Evolutionary conservation across 2,888 invertebrate genomes (phyloP).

Genomic region (Aphodius granarius): DNA sequence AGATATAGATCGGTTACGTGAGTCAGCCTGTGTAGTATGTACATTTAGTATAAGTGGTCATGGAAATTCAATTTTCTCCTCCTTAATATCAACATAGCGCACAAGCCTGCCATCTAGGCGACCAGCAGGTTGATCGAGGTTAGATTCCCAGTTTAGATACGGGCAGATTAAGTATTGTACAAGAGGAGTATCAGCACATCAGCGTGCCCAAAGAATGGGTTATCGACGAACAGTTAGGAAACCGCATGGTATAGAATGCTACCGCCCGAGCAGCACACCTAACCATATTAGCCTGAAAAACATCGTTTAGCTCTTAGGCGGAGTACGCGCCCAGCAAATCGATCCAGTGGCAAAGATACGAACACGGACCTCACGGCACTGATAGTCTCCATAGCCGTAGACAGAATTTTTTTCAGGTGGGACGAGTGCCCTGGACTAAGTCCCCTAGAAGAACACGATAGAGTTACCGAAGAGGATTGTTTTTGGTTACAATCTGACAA

Average conservation of each 20-base stretch:
- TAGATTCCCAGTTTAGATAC: conserved; percentile 30
- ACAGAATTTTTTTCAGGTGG: neutral
- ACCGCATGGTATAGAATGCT: conserved; percentile 23
- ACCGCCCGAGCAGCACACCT: conserved; percentile 20
- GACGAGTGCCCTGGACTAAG: no score
- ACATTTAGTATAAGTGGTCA: no score
- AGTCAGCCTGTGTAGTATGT: no score
- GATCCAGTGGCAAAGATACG: conserved; percentile 19
- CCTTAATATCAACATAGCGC: neutral
- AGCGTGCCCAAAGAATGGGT: conserved; percentile 27
- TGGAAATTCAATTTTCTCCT: neutral
- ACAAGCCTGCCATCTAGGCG: neutral
- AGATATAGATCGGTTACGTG: no score
- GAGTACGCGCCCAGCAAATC: conserved; percentile 31
- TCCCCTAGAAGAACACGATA: no score
- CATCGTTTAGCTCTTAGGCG: conserved; percentile 34
- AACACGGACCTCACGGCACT: neutral
- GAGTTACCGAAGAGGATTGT: no score
- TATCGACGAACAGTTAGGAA: conserved; percentile 19
- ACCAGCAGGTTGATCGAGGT: conserved; percentile 23
- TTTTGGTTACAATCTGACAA: no score
- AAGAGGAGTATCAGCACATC: conserved; percentile 26
- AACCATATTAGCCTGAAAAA: conserved; percentile 33
- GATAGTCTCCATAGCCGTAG: neutral
- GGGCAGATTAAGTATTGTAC: conserved; percentile 34